Percentiles rank a stretch among this genome's conserved stretches.
Evolutionary conservation across 2,797 vertebrate genomes (phyloP).

Genomic region (Gouania willdenowi): DNA sequence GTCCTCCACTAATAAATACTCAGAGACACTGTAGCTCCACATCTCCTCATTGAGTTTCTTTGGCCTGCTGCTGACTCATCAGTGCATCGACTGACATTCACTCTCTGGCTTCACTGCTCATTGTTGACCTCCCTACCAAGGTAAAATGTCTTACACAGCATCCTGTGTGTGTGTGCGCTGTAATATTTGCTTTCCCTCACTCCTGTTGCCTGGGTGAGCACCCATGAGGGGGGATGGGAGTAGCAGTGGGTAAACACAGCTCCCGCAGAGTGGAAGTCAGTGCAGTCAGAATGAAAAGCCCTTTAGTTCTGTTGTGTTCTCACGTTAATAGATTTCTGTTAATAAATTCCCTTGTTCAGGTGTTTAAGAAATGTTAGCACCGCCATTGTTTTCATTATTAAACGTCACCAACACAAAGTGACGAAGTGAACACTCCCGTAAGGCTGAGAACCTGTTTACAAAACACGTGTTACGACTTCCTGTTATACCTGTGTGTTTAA

Average conservation of each 20-base stretch:
- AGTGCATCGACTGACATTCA: slow-evolving; percentile 1
- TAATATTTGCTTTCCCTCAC: slow-evolving; percentile 52
- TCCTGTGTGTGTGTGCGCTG: slow-evolving; percentile 22
- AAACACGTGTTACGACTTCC: slow-evolving; percentile 1
- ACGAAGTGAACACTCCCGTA: not conserved
- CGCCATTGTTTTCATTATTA: too few relatives aligned
- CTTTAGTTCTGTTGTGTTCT: not conserved
- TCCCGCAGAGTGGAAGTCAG: slow-evolving; percentile 28
- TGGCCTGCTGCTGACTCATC: slow-evolving; percentile 44
- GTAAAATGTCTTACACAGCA: slow-evolving; percentile 51
- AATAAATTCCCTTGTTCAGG: too few relatives aligned
- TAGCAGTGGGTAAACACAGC: slow-evolving; percentile 19
- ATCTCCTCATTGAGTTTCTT: not conserved
- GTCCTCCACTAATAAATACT: too few relatives aligned
- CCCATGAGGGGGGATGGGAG: slow-evolving; percentile 42
- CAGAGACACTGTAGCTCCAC: too few relatives aligned
- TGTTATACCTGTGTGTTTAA: slow-evolving; percentile 3
- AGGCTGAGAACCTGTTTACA: not conserved
- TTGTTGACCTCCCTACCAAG: slow-evolving; percentile 47
- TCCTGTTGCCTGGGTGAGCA: slow-evolving; percentile 52
- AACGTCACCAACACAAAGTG: too few relatives aligned
- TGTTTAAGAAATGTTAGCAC: too few relatives aligned
- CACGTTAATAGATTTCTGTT: not conserved
- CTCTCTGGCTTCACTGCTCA: slow-evolving; percentile 1
- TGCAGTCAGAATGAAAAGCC: slow-evolving; percentile 9